phyloP scores from a whole-genome alignment of 1,140 invertebrate genomes.

The Tetramorium simillimum region DNA sequence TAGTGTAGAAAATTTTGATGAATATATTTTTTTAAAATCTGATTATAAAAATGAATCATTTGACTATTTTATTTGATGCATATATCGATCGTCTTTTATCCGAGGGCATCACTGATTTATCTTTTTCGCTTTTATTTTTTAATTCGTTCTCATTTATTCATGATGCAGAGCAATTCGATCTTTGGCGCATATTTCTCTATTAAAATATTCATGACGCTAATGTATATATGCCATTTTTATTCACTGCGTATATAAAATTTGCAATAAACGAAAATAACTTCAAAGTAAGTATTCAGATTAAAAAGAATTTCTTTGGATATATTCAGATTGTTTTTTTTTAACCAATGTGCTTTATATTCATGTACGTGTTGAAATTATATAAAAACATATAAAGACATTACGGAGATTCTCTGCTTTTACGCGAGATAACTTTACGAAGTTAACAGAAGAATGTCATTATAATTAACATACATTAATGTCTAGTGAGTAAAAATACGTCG shows the following conservation, averaged over 20 bases:
- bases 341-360: not conserved
- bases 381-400: not conserved
- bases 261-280: not conserved
- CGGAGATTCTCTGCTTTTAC: not conserved
- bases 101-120: not conserved
- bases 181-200: not conserved
- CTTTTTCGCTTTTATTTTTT: not conserved
- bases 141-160: not conserved
- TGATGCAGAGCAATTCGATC: not conserved
- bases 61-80: not conserved
- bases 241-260: not conserved
- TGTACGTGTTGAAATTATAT: not conserved
- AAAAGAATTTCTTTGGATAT: not conserved
- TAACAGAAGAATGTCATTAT: not conserved
- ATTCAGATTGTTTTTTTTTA: constrained; percentile 22
- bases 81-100: not conserved
- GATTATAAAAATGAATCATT: not conserved
- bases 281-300: not conserved
- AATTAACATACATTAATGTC: not conserved
- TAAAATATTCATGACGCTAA: not conserved
- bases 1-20: constrained; percentile 6
- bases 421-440: not conserved
- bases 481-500: not conserved
- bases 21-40: constrained; percentile 16
- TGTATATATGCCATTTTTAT: not conserved